Evolutionary conservation across 2,797 vertebrate species (phyloP).

Genomic region (Amniataba percoides): DNA sequence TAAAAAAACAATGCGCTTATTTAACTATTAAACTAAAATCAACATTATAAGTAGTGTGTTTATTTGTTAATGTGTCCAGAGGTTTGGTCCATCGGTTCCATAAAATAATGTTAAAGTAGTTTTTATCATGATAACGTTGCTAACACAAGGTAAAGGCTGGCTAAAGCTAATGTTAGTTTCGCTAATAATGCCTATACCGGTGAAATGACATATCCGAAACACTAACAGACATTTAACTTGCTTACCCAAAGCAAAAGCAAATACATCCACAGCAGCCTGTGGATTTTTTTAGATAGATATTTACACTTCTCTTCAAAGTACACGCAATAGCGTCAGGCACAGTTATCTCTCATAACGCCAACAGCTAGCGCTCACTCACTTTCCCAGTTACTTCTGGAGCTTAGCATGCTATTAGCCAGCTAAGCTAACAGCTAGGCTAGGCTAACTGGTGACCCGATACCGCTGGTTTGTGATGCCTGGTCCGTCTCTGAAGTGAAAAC

Average conservation of each 20-base stretch:
- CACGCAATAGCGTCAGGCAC: rapidly evolving
- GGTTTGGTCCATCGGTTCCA: neutral
- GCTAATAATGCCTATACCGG: slow-evolving; percentile 4
- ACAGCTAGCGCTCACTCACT: slow-evolving; percentile 20
- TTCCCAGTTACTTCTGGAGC: neutral
- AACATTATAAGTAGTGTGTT: neutral
- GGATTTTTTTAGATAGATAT: rapidly evolving
- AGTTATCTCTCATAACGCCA: neutral
- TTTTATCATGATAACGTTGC: neutral
- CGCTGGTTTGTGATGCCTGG: neutral
- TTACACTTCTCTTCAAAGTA: neutral
- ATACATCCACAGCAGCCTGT: rapidly evolving
- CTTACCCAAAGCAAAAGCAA: neutral
- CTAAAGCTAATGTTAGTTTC: neutral
- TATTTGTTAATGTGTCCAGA: neutral
- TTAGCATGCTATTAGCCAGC: slow-evolving; percentile 47
- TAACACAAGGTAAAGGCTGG: neutral
- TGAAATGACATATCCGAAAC: neutral
- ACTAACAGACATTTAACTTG: neutral
- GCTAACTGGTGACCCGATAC: slow-evolving; percentile 30
- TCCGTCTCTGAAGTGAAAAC: neutral
- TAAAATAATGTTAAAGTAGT: neutral
- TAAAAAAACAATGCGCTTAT: neutral
- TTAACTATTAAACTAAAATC: neutral
- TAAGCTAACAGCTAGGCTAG: slow-evolving; percentile 38